phyloP scores from a whole-genome alignment of 2,888 invertebrate species.

The Chaetogeoica ovagalla region DNA sequence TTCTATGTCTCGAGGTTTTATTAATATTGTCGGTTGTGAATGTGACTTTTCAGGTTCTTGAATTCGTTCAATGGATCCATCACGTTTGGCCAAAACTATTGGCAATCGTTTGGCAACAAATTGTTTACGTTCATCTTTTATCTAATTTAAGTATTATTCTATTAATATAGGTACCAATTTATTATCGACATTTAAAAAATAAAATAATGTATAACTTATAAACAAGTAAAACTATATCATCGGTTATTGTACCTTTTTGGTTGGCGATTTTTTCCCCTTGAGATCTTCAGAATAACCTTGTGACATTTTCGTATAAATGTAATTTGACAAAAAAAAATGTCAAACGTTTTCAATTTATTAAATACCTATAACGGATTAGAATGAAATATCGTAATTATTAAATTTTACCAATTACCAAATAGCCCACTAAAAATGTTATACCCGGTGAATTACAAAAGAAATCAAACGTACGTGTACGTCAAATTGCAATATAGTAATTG shows the following conservation, averaged over 20 bases:
- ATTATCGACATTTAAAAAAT: no score
- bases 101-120: conserved; percentile 55
- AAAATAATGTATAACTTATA: background rate
- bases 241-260: conserved; percentile 27
- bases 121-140: conserved; percentile 56
- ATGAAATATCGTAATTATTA: background rate
- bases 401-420: background rate
- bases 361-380: background rate
- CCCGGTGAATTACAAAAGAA: background rate
- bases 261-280: conserved; percentile 38
- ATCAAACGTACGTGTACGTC: background rate
- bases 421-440: background rate
- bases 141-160: conserved; percentile 42
- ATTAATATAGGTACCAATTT: background rate
- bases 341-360: background rate
- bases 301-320: conserved; percentile 15
- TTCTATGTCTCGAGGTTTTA: conserved; percentile 70
- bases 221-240: background rate
- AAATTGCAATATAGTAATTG: background rate
- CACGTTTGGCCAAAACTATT: conserved; percentile 56
- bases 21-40: conserved; percentile 69
- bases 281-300: conserved; percentile 41
- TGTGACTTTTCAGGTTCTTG: conserved; percentile 59
- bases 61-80: conserved; percentile 52
- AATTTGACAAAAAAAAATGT: background rate